Evolutionary conservation across 2,797 vertebrate species (phyloP).

Genomic region (Cirrhinus mrigala): DNA sequence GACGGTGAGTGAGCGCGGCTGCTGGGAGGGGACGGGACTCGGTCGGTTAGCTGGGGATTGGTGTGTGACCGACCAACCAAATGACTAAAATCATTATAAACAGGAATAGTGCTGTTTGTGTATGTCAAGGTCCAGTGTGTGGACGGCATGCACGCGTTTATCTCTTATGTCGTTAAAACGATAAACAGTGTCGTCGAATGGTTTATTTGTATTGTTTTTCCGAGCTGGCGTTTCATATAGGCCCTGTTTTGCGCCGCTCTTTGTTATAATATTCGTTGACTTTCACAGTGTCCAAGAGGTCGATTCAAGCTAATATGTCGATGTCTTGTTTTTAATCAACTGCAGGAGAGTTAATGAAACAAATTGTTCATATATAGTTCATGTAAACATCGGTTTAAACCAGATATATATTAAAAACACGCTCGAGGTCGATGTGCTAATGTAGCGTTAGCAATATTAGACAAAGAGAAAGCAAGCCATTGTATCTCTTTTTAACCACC

Average conservation of each 20-base stretch:
- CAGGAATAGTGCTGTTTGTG: conserved; percentile 66
- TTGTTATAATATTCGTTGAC: neutral
- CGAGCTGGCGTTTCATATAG: neutral
- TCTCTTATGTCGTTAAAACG: neutral
- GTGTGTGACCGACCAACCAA: conserved; percentile 86
- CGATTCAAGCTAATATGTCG: neutral
- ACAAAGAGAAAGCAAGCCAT: neutral
- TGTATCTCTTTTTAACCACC: neutral
- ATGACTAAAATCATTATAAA: conserved; percentile 82
- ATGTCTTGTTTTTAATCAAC: neutral
- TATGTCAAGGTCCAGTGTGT: conserved; percentile 20
- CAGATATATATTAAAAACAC: neutral
- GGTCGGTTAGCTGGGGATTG: conserved; percentile 81
- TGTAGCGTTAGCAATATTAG: neutral
- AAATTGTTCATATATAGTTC: neutral
- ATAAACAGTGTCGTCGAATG: neutral
- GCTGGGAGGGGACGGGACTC: conserved; percentile 76
- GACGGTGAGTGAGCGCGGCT: conserved; percentile 89
- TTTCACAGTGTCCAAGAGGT: neutral
- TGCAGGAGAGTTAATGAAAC: rapidly evolving
- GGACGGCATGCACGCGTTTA: neutral
- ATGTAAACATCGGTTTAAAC: neutral
- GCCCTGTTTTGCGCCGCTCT: conserved; percentile 18
- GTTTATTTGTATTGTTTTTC: neutral
- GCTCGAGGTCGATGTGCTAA: neutral